Evolutionary conservation across 2,113 vertebrate species (phyloP), one percentile per base, ranked within the genome.

Genomic region (Malurus cyaneus): DNA sequence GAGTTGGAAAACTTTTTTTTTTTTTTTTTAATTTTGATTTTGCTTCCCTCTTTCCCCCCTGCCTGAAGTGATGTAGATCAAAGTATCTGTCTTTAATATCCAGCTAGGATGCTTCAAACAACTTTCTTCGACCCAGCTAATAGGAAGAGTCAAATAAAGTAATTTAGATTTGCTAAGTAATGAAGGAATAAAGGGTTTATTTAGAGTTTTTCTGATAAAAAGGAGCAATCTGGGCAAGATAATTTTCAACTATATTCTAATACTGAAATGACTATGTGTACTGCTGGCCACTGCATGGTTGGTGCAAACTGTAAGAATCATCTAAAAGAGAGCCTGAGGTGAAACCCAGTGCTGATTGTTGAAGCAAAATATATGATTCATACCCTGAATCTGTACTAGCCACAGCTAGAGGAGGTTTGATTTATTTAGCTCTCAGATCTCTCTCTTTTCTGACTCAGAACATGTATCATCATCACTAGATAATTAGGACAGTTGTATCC

Each of bases 41-140:
- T 39, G 29, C 4, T 34, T 8, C 7, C 4, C 3, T 7, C 7
- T 2, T 2, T 1, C 10, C 0, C 2, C 1, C 0, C 3, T 9
- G 6, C 18, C 47, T 49, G 8, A 81, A 61, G 9, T 18, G 7
- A 5, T 17, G 3, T 8, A 69, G 81, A 6, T 31, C 11, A 76
- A 53, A 65, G 5, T 15, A 67, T 41, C 17, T 64, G 7, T 41
- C 47, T 16, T 86, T 82, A 39, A 17, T 72, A 73, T 52, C 2
- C 17, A 39, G 4, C 9, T 77, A 49, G 9, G 25, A 26, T 47
- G 3, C 8, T 66, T 70, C 32, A 73, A 67, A 62, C 53, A 34
- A 36, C 11, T 54, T 89, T 88, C 5, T 73, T 19, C 20, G 41
- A 34, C 2, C 3, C 23, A 84, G 11, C 7, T 74, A 57, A n/a